phyloP scores from a whole-genome alignment of 1,140 invertebrate genomes.

The Rhysida immarginata region DNA sequence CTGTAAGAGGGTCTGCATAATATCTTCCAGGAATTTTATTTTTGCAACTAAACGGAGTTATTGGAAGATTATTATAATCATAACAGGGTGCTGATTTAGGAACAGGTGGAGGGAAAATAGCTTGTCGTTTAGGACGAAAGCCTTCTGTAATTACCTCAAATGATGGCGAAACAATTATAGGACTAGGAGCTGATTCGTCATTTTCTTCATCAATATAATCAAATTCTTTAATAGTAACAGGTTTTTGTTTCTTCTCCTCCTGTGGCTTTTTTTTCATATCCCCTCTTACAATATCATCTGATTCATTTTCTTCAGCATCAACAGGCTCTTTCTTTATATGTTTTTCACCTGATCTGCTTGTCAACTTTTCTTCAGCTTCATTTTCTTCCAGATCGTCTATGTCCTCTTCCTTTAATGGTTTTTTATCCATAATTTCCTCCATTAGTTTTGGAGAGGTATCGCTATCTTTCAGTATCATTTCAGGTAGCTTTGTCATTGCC shows the following conservation, averaged over 20 bases:
- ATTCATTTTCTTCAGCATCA: not conserved
- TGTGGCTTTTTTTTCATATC: not conserved
- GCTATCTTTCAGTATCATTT: too few relatives aligned
- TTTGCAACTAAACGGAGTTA: constrained; percentile 67
- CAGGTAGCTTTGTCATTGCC: not conserved
- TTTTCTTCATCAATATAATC: not conserved
- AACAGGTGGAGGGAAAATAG: not conserved
- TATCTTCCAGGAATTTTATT: constrained; percentile 78
- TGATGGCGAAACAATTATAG: not conserved
- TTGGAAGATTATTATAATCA: constrained; percentile 48
- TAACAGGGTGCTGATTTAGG: not conserved
- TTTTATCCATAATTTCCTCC: too few relatives aligned
- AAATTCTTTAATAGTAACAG: not conserved
- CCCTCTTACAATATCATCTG: not conserved
- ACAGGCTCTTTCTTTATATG: too few relatives aligned
- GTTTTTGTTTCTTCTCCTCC: not conserved
- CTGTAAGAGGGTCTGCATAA: constrained; percentile 76
- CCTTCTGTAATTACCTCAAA: not conserved
- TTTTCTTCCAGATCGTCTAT: not conserved
- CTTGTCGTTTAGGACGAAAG: not conserved
- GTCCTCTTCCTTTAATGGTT: not conserved
- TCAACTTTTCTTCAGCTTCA: not conserved
- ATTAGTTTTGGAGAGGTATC: not conserved
- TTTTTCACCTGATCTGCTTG: too few relatives aligned
- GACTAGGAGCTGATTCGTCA: not conserved